phyloP scores from a whole-genome alignment of 2,113 vertebrate genomes.

The Phylloscopus whistleri region DNA sequence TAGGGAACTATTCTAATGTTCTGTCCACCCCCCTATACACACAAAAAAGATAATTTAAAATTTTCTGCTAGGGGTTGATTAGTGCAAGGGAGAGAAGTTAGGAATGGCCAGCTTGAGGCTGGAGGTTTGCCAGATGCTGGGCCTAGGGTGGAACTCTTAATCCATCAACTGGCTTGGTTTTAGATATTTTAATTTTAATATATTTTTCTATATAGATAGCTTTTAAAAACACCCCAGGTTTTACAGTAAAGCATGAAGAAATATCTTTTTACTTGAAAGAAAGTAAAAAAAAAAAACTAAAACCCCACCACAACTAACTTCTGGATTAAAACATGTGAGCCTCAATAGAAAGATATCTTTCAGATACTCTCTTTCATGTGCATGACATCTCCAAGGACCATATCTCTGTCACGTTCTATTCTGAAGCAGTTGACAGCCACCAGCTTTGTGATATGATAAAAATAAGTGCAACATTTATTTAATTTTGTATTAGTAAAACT shows the following conservation, averaged over 20 bases:
- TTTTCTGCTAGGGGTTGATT: not conserved
- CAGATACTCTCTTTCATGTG: not conserved
- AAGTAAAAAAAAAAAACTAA: not conserved
- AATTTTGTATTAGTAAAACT: not conserved
- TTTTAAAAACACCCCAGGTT: not conserved
- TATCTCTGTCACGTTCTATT: not conserved
- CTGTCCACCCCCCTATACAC: not conserved
- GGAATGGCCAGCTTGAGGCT: not conserved
- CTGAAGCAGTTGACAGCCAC: not conserved
- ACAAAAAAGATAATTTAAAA: not conserved
- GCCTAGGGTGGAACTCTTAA: not conserved
- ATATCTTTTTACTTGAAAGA: not conserved
- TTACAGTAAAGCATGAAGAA: not conserved
- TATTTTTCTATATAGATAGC: not conserved
- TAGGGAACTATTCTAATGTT: not conserved
- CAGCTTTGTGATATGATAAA: not conserved
- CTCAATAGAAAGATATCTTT: not conserved
- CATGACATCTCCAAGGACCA: not conserved
- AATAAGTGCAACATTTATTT: not conserved
- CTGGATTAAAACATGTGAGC: not conserved
- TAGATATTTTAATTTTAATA: not conserved
- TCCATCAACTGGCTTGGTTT: not conserved
- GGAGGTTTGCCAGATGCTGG: not conserved
- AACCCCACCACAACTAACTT: not conserved
- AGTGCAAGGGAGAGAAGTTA: not conserved